phyloP scores from a whole-genome alignment of 2,797 vertebrate species.

The Pristis pectinata region DNA sequence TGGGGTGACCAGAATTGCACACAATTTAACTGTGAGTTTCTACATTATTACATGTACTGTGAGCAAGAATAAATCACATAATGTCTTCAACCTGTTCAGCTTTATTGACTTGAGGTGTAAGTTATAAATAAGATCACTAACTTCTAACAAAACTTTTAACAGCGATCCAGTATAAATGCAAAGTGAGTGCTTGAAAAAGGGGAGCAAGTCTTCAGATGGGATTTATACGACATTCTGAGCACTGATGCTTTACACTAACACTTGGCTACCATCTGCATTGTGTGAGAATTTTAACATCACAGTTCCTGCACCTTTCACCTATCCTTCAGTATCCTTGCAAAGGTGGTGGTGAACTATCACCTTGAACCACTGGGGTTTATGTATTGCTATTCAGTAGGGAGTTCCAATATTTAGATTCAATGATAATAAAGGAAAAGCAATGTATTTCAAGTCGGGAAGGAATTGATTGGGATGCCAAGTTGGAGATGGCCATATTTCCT shows the following conservation, averaged over 20 bases:
- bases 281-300: background rate
- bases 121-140: background rate
- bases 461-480: no score
- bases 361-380: no score
- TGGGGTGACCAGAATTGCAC: no score
- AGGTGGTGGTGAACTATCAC: no score
- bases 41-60: background rate
- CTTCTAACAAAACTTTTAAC: background rate
- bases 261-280: background rate
- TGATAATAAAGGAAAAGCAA: no score
- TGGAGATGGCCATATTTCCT: no score
- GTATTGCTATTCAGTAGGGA: no score
- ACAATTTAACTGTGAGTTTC: background rate
- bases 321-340: no score
- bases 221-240: background rate
- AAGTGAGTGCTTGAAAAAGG: background rate
- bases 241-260: background rate
- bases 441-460: no score
- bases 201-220: background rate
- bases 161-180: background rate
- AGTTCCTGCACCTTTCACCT: no score
- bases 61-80: background rate
- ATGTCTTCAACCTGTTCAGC: background rate
- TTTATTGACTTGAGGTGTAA: background rate
- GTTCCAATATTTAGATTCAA: no score